These are phyloP conservation scores for Alosa sapidissima DNA, from an alignment of 2,797 vertebrate genomes.

Conservation along the genomic window DNA sequence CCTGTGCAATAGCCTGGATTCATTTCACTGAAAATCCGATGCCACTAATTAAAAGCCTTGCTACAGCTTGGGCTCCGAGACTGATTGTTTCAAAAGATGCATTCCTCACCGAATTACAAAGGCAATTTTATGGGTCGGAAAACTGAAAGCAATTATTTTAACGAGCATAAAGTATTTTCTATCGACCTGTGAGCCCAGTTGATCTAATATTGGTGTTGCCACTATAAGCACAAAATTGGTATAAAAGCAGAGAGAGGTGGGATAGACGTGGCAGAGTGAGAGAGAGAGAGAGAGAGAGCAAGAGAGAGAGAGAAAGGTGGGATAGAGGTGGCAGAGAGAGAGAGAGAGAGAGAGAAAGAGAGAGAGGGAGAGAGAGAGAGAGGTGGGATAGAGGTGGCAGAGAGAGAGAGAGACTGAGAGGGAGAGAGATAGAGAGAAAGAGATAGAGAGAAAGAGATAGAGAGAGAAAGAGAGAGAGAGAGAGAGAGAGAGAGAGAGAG, in stretches of 20 bases:
- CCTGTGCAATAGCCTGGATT: slow-evolving; percentile 75
- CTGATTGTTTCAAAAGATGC: slow-evolving; percentile 72
- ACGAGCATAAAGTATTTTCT: slow-evolving; percentile 76
- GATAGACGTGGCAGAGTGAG: neutral
- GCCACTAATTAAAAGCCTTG: slow-evolving; percentile 76
- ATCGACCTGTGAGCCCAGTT: slow-evolving; percentile 65
- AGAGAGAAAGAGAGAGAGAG: no score
- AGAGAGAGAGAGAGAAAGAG: slow-evolving; percentile 45
- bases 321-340: no score
- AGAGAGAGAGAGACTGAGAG: slow-evolving; percentile 47
- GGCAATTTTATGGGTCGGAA: slow-evolving; percentile 74
- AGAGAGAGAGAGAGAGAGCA: slow-evolving; percentile 40
- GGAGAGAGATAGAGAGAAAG: slow-evolving; percentile 53
- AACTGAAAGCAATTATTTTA: slow-evolving; percentile 76
- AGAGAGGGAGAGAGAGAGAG: slow-evolving; percentile 51
- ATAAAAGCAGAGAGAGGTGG: slow-evolving; percentile 29
- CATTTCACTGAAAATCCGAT: slow-evolving; percentile 80
- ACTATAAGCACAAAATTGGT: slow-evolving; percentile 61
- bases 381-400: slow-evolving; percentile 20
- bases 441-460: no score
- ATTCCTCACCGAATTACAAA: slow-evolving; percentile 71
- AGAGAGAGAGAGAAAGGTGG: slow-evolving; percentile 63
- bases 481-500: slow-evolving; percentile 24
- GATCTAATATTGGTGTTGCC: slow-evolving; percentile 74
- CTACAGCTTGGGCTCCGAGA: slow-evolving; percentile 64